A percentile compares a stretch with the other conserved stretches of the same genome.
Conservation (phyloP, 2,113 vertebrate genomes). For the Apodemus sylvaticus region DNA sequence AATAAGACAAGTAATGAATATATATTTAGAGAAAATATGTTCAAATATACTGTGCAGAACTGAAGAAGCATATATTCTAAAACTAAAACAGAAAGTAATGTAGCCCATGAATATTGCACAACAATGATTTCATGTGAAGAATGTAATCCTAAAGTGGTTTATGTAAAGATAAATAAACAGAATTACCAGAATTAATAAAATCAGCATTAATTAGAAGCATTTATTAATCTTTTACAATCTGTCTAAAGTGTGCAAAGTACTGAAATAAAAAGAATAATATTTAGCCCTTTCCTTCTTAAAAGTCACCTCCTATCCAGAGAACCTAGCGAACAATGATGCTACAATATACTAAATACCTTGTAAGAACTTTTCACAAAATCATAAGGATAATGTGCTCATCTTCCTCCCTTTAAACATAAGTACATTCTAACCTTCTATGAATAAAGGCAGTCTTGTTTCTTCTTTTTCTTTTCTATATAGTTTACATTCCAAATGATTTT, state of each 20-base stretch:
- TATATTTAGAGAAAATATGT: neutral
- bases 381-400: neutral
- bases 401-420: neutral
- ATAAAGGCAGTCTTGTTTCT: neutral
- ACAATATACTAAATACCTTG: neutral
- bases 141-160: constrained; percentile 42
- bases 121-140: neutral
- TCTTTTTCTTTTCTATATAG: too few species aligned
- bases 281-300: neutral
- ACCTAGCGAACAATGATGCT: neutral
- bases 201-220: neutral
- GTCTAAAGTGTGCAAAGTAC: neutral
- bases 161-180: constrained; percentile 15
- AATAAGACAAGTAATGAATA: neutral
- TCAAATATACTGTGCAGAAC: neutral
- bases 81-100: neutral
- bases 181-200: neutral
- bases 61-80: neutral
- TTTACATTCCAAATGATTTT: too few species aligned
- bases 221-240: neutral
- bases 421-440: neutral
- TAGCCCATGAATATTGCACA: neutral
- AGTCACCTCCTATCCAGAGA: neutral
- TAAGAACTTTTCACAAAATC: neutral
- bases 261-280: constrained; percentile 38